These are phyloP conservation scores for Mercenaria mercenaria DNA, from an alignment of 1,140 invertebrate genomes.

Conservation along the genomic window DNA sequence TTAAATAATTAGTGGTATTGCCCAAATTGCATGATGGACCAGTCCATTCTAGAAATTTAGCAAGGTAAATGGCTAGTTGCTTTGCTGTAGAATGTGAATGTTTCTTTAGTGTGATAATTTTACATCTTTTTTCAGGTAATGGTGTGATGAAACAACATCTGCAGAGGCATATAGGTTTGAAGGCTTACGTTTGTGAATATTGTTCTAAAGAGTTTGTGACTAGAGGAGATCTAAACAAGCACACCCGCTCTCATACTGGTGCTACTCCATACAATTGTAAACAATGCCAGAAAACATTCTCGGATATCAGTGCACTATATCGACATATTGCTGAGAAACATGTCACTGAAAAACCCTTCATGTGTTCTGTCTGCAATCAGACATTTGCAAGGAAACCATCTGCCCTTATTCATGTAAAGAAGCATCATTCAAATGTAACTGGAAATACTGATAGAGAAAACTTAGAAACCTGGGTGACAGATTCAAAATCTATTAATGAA, in stretches of 20 bases:
- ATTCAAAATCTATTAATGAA: not conserved
- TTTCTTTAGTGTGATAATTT: no score
- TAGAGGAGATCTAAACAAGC: conserved; percentile 59
- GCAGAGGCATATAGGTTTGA: conserved; percentile 40
- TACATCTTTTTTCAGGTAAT: conserved; percentile 34
- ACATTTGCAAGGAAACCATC: not conserved
- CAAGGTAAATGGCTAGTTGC: no score
- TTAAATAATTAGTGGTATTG: no score
- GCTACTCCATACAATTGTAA: conserved; percentile 50
- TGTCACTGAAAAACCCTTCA: not conserved
- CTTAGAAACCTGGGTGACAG: not conserved
- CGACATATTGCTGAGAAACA: conserved; percentile 3
- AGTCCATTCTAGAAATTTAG: no score
- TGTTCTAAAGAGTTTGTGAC: conserved; percentile 64
- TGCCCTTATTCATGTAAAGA: not conserved
- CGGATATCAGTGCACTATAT: conserved; percentile 56
- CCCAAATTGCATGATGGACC: no score
- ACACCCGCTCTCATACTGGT: conserved; percentile 39
- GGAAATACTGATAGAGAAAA: not conserved
- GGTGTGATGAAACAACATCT: conserved; percentile 40
- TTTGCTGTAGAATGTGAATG: no score
- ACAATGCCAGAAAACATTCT: conserved; percentile 9
- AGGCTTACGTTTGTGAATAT: conserved; percentile 50
- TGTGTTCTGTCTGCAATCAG: conserved; percentile 28
- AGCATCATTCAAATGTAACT: not conserved